Evolutionary conservation across 2,113 vertebrate species (phyloP), one percentile per base, ranked within the genome.

Genomic region (Pseudopipra pipra): DNA sequence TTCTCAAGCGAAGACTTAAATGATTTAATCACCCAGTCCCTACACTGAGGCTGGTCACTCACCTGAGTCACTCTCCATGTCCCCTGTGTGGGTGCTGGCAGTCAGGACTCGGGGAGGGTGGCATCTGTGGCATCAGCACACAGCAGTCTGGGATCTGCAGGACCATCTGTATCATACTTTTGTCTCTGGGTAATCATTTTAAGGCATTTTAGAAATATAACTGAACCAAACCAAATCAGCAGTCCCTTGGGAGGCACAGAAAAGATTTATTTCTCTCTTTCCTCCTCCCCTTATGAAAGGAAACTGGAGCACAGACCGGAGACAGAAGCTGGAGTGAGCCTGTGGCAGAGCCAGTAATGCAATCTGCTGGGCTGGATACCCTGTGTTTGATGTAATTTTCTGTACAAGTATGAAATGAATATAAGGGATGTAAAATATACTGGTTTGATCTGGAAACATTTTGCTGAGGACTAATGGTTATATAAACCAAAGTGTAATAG

Each of bases 331-430:
- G 52, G 79, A 68, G 73, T 70, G 80, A 96, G 85, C 68, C 93
- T 8, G 30, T 90, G 71, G 70, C 61, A 59, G 81, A 87, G 83
- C 2, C 71, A 68, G 87, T 85, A 94, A 95, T 85, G 73, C 55
- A 94, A 93, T 92, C 81, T 89, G 81, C 74, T 43, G 72, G 92
- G 82, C 72, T 92, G 68, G 65, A 59, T 85, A 85, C 51, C 7
- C 74, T 78, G 56, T 41, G 47, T 71, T 95, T 92, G 84, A 76
- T 95, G 89, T 78, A 51, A 95, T 89, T 96, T 95, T 92, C 91
- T 94, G 72, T 88, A 46, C 61, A 51, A 85, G 61, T 84, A 72
- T 87, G 90, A 90, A 96, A 95, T 75, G 35, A 91, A 84, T 92
- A 81, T 56, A 86, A 75, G 79, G 37, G 93, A 71, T 65, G 47